Conservation (phyloP, 2,888 invertebrate species). For the Xanthorhoe spadicearia region DNA sequence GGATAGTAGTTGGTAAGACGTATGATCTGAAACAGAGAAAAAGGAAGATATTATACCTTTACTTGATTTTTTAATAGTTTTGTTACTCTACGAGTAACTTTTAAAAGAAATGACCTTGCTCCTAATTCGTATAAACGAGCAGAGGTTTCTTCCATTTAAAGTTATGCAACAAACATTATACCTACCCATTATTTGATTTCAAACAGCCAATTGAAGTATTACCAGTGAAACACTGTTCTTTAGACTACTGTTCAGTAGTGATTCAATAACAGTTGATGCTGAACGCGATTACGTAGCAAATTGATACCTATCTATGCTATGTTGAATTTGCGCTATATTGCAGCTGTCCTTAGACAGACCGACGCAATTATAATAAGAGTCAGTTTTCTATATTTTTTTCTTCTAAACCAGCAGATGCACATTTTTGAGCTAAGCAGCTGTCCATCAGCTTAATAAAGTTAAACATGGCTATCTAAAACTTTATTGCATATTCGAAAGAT, state of each 20-base stretch:
- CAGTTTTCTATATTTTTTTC: constrained; percentile 28
- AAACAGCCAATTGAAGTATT: constrained; percentile 7
- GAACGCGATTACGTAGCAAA: not conserved
- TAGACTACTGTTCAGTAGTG: constrained; percentile 1
- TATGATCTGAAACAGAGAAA: constrained; percentile 57
- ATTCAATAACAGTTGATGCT: constrained; percentile 16
- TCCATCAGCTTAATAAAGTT: constrained; percentile 13
- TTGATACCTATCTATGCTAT: constrained; percentile 18
- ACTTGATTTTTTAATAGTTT: constrained; percentile 15
- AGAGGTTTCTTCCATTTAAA: constrained; percentile 41
- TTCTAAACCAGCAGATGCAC: constrained; percentile 36
- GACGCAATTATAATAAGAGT: constrained; percentile 19
- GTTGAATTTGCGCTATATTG: constrained; percentile 18
- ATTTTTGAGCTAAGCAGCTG: constrained; percentile 38
- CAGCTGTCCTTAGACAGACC: constrained; percentile 38
- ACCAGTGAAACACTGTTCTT: not conserved
- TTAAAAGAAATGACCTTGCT: constrained; percentile 42
- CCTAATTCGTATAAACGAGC: constrained; percentile 41
- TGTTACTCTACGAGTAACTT: constrained; percentile 27
- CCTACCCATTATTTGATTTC: constrained; percentile 14
- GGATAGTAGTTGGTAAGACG: constrained; percentile 27
- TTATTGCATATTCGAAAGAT: not conserved
- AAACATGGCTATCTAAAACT: not conserved
- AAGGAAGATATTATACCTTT: constrained; percentile 13
- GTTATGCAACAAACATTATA: constrained; percentile 36